A percentile compares a stretch with the other conserved stretches of the same genome.
phyloP scores from a whole-genome alignment of 2,888 invertebrate genomes.

The Lampropteryx suffumata region DNA sequence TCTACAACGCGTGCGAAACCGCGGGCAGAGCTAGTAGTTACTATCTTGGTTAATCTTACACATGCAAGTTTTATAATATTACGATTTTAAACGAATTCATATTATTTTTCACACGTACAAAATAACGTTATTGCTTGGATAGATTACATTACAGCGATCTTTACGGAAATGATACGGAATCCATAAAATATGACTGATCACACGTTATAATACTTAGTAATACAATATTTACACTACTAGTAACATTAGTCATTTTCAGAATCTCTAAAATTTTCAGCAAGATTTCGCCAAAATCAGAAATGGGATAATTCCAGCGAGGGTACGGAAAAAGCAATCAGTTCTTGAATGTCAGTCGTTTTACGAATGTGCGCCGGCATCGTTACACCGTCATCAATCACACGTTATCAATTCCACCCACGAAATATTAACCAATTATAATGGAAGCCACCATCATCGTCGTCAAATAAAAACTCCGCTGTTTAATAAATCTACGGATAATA shows the following conservation, averaged over 20 bases:
- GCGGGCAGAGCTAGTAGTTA: too few species aligned
- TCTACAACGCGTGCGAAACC: too few species aligned
- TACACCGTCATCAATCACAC: slow-evolving; percentile 71
- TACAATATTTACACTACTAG: too few species aligned
- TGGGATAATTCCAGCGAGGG: slow-evolving; percentile 12
- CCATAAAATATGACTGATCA: too few species aligned
- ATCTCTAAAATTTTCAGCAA: slow-evolving; percentile 4
- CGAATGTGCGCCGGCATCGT: slow-evolving; percentile 51
- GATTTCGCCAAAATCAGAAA: slow-evolving; percentile 11
- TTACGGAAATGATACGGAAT: too few species aligned
- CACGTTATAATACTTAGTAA: too few species aligned
- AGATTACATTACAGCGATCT: too few species aligned
- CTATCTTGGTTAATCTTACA: too few species aligned
- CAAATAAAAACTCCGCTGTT: slow-evolving; percentile 43
- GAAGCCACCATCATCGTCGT: slow-evolving; percentile 48
- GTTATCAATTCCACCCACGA: slow-evolving; percentile 70
- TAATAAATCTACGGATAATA: slow-evolving; percentile 13
- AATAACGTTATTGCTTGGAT: too few species aligned
- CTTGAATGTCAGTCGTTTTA: slow-evolving; percentile 33
- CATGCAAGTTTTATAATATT: too few species aligned
- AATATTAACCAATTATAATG: slow-evolving; percentile 73
- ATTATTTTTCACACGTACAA: too few species aligned
- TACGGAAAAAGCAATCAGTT: slow-evolving; percentile 31
- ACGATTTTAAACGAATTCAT: too few species aligned
- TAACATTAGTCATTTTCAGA: neutral